Evolutionary conservation across 2,113 vertebrate genomes (phyloP).

Genomic region (Colossoma macropomum): DNA sequence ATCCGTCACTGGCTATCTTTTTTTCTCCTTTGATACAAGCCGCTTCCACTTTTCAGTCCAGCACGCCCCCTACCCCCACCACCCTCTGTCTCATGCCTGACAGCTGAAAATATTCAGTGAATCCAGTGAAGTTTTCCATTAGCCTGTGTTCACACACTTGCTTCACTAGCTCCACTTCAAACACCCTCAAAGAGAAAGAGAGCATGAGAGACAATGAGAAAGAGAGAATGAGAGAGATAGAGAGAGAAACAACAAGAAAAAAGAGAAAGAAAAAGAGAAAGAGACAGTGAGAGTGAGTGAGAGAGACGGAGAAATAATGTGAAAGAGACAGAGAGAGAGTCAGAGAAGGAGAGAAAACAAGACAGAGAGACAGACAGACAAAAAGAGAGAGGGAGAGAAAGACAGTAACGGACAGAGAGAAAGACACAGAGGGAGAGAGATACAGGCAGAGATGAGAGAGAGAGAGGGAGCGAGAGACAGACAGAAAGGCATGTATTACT

Average conservation of each 20-base stretch:
- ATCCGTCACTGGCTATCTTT: constrained; percentile 15
- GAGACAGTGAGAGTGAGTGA: constrained; percentile 4
- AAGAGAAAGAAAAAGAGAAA: constrained; percentile 10
- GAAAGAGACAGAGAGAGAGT: too few relatives aligned
- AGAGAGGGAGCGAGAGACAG: constrained; percentile 23
- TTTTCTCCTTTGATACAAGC: background rate
- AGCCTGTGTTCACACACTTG: constrained; percentile 54
- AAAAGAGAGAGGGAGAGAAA: too few relatives aligned
- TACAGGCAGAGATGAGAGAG: too few relatives aligned
- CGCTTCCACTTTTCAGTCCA: constrained; percentile 48
- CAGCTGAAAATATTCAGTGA: constrained; percentile 54
- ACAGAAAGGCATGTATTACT: constrained; percentile 54
- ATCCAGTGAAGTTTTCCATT: constrained; percentile 70
- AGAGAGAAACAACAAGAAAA: constrained; percentile 22
- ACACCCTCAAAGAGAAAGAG: constrained; percentile 46
- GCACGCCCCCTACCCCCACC: constrained; percentile 22
- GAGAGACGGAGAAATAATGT: background rate
- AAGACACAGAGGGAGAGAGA: too few relatives aligned
- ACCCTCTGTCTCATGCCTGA: constrained; percentile 41
- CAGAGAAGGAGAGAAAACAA: too few relatives aligned
- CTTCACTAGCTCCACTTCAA: constrained; percentile 55
- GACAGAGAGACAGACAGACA: too few relatives aligned
- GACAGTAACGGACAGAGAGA: too few relatives aligned
- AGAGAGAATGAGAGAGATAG: constrained; percentile 27
- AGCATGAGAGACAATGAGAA: too few relatives aligned